Conservation (phyloP, 2,797 vertebrate species). For the Zalophus californianus region DNA sequence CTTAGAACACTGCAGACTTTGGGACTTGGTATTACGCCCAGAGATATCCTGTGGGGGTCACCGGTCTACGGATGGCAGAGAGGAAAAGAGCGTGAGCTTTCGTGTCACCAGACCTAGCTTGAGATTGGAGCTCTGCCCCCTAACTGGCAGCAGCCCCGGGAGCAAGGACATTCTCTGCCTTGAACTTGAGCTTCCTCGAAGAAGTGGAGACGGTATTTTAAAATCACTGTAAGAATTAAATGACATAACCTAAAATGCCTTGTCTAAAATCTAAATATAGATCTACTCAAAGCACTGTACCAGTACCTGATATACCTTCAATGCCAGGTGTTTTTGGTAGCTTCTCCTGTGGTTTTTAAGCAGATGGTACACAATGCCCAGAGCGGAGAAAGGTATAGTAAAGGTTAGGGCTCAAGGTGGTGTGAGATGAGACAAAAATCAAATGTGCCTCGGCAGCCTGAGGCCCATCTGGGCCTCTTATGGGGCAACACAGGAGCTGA, state of each 20-base stretch:
- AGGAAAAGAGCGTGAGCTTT: background rate
- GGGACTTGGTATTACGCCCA: background rate
- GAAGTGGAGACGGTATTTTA: background rate
- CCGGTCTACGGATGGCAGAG: background rate
- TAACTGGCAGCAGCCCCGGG: background rate
- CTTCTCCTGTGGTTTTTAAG: background rate
- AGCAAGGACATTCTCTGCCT: background rate
- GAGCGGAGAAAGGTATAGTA: background rate
- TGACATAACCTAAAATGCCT: background rate
- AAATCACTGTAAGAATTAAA: background rate
- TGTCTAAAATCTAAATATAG: background rate
- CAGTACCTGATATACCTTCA: background rate
- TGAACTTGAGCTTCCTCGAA: background rate
- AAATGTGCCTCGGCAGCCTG: background rate
- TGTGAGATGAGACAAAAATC: background rate
- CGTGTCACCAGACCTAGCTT: too few relatives aligned
- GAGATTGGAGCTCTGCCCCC: background rate
- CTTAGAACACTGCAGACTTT: background rate
- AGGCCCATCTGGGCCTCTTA: background rate
- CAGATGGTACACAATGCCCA: background rate
- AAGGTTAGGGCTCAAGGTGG: background rate
- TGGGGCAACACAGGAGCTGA: background rate
- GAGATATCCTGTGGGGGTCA: fast-evolving
- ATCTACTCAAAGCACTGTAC: background rate
- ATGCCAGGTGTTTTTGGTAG: background rate